Percentiles rank a stretch among this genome's conserved stretches.
phyloP scores from a whole-genome alignment of 2,888 invertebrate genomes.

The Tuta absoluta region DNA sequence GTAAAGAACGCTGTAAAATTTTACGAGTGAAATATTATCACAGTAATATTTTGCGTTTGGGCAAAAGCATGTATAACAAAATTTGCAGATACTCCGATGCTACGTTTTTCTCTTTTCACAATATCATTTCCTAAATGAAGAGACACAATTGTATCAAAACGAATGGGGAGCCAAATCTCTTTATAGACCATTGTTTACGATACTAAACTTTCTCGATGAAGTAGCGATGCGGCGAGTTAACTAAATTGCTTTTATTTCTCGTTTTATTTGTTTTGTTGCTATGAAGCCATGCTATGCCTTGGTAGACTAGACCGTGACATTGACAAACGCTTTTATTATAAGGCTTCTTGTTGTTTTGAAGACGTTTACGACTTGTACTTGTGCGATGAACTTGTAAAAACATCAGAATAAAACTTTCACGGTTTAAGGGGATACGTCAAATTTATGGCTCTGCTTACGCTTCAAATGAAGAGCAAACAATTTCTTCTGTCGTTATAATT shows the following conservation, averaged over 20 bases:
- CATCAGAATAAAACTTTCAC: not conserved
- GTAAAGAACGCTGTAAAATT: not conserved
- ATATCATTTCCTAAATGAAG: constrained; percentile 43
- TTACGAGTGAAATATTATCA: not conserved
- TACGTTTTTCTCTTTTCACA: constrained; percentile 36
- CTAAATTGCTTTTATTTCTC: constrained; percentile 53
- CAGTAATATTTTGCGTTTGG: not conserved
- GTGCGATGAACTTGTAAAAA: not conserved
- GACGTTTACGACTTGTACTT: constrained; percentile 11
- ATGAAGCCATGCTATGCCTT: constrained; percentile 33
- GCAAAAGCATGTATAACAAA: not conserved
- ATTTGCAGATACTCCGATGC: not conserved
- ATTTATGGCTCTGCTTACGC: too few relatives aligned
- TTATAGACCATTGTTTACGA: constrained; percentile 40
- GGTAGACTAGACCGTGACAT: constrained; percentile 40
- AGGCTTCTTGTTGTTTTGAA: constrained; percentile 32
- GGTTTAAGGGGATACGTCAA: too few relatives aligned
- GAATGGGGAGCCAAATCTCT: constrained; percentile 38
- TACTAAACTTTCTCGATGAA: constrained; percentile 46
- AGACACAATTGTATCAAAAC: constrained; percentile 43
- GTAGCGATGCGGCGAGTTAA: constrained; percentile 51
- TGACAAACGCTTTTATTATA: constrained; percentile 50
- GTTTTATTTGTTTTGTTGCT: constrained; percentile 48
- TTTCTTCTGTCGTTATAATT: too few relatives aligned
- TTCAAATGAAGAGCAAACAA: too few relatives aligned